Evolutionary conservation across 1,140 invertebrate species (phyloP).

Genomic region (Rhagoletis pomonella): DNA sequence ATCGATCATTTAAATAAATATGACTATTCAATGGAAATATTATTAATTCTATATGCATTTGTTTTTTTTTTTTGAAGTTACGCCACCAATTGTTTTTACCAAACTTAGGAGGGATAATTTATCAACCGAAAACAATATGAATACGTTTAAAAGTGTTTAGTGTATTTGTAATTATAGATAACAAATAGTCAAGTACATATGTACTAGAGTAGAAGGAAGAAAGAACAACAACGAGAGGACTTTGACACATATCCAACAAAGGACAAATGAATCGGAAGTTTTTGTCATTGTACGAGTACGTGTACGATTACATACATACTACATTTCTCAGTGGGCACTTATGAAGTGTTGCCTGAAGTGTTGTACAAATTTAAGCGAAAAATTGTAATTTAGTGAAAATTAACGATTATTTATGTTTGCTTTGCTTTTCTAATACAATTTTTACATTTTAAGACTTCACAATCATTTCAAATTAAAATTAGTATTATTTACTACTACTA

Average conservation of each 20-base stretch:
- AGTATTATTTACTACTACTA: not conserved
- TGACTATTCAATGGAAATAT: not conserved
- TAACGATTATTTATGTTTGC: not conserved
- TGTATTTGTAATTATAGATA: constrained; percentile 9
- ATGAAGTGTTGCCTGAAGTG: not conserved
- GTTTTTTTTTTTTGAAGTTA: not conserved
- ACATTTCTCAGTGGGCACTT: no score
- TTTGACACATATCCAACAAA: constrained; percentile 34
- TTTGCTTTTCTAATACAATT: not conserved
- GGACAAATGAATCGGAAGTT: not conserved
- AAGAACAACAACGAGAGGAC: constrained; percentile 33
- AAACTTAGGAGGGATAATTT: not conserved
- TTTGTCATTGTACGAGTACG: constrained; percentile 24
- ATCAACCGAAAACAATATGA: constrained; percentile 20
- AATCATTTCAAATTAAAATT: no score
- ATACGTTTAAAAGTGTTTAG: constrained; percentile 21
- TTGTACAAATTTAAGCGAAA: not conserved
- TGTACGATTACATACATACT: no score
- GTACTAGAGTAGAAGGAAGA: not conserved
- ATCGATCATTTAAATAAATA: not conserved
- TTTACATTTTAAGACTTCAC: not conserved
- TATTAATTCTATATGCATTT: not conserved
- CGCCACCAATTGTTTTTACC: not conserved
- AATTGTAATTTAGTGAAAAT: not conserved
- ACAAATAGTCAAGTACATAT: not conserved